Base-by-base conservation (phyloP, 2,113 vertebrate species). In the Propithecus coquereli region DNA sequence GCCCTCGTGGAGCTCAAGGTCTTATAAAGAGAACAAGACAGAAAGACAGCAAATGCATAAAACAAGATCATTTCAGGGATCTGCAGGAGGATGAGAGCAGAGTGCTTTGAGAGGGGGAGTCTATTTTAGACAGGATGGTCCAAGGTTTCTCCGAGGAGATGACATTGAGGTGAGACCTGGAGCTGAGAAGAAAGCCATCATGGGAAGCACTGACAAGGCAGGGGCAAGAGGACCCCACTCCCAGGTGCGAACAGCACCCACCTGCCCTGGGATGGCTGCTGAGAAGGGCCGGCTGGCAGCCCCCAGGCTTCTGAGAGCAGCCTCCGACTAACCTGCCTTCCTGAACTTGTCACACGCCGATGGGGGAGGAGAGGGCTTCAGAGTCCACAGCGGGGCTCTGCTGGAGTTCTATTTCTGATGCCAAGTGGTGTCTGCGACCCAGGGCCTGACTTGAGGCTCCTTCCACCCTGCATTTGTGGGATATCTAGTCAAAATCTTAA, bases 71-170 rank as follows among this genome's bases (percentile, higher is more conserved):
- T 23, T 18, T 66, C 40, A 0, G 25, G 20, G 87, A 30, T 37
- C 2, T 34, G 65, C 7, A 11, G 40, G 3, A 23, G 37, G 6
- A 5, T 43, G 2, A 10, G 17, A 18, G 71, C 45, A 6, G 65
- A 57, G 34, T 23, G 10, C 23, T 9, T 1, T 16, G 16, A 22
- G 25, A 54, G 1, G 25, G 2, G 5, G n/a, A 2, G 18, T 14
- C 47, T 6, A 0, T 50, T 50, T 34, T 9, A 45, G 43, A 61
- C n/a, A 76, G n/a, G n/a, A 43, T 17, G 2, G 43, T 8, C 40
- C 8, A 65, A 61, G 50, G 5, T 7, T 87, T 61, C 32, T 71
- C 93, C 14, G 1, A 66, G 37, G 23, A 61, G 70, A 83, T 0
- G 45, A 14, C 27, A 0, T 0, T 2, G 45, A 54, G 37, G 57